Conservation (phyloP, 1,140 invertebrate genomes). For the Drosophila rufa region DNA sequence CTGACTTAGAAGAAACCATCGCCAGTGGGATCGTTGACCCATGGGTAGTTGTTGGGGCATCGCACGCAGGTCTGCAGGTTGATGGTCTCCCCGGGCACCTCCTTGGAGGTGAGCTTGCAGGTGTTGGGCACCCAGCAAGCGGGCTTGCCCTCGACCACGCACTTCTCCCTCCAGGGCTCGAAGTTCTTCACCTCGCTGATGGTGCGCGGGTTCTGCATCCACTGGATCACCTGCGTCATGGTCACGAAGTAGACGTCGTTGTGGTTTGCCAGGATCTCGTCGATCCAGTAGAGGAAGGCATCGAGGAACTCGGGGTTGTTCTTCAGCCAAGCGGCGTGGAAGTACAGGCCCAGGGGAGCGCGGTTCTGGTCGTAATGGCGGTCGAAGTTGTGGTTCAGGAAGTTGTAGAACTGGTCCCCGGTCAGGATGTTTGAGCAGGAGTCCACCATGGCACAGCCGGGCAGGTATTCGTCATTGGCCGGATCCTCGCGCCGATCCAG, state of each 20-base stretch:
- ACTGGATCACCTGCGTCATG: conserved; percentile 98
- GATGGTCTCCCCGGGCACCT: conserved; percentile 96
- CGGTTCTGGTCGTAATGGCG: conserved; percentile 97
- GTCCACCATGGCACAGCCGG: conserved; percentile 98
- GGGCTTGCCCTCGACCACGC: conserved; percentile 91
- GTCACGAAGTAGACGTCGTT: conserved; percentile 98
- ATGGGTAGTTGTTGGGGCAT: conserved; percentile 96
- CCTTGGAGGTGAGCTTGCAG: conserved; percentile 96
- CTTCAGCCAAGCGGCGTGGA: conserved; percentile 98
- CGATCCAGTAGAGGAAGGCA: conserved; percentile 97
- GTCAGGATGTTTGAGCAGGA: conserved; percentile 97
- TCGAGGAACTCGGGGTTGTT: conserved; percentile 97
- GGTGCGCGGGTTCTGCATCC: conserved; percentile 97
- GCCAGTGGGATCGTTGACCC: conserved; percentile 93
- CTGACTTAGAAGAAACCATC: conserved; percentile 94
- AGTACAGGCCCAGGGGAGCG: conserved; percentile 96
- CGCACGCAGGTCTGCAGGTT: conserved; percentile 96
- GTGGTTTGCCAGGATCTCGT: conserved; percentile 94
- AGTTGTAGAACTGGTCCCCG: conserved; percentile 97
- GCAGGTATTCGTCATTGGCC: conserved; percentile 95
- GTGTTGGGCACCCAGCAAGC: conserved; percentile 95
- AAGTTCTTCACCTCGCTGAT: conserved; percentile 94
- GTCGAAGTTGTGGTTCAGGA: conserved; percentile 98
- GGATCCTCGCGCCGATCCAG: conserved; percentile 96
- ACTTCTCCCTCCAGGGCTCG: conserved; percentile 97